Evolutionary conservation across 2,888 invertebrate species (phyloP).

Genomic region (Tineola bisselliella): DNA sequence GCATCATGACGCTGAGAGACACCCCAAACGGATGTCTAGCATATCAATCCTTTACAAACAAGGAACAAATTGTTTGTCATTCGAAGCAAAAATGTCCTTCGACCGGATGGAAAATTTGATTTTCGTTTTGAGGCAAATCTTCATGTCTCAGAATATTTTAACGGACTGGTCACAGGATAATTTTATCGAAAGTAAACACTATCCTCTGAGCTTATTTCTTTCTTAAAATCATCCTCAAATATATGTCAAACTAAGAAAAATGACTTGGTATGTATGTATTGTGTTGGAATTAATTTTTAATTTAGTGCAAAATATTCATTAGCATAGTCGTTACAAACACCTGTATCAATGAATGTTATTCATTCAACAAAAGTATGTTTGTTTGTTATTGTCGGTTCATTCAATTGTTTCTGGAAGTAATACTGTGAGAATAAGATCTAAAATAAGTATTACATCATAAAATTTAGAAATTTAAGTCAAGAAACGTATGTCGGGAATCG

Average conservation of each 20-base stretch:
- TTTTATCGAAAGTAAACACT: background rate
- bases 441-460: no score
- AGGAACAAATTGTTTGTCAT: background rate
- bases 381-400: background rate
- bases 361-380: background rate
- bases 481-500: no score
- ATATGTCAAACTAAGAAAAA: no score
- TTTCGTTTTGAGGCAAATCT: background rate
- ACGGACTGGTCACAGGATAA: background rate
- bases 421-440: no score
- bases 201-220: no score
- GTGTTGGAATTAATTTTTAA: background rate
- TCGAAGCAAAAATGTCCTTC: background rate
- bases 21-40: background rate
- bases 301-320: background rate
- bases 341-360: background rate
- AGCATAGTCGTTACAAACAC: background rate
- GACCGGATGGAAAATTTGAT: background rate
- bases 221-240: no score
- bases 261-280: no score
- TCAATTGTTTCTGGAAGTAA: background rate
- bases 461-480: no score
- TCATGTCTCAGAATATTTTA: background rate
- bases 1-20: background rate
- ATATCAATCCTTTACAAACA: conserved; percentile 3